These are phyloP conservation scores for Scaptomyza reducta DNA, from an alignment of 2,888 invertebrate genomes.

Conservation along the genomic window DNA sequence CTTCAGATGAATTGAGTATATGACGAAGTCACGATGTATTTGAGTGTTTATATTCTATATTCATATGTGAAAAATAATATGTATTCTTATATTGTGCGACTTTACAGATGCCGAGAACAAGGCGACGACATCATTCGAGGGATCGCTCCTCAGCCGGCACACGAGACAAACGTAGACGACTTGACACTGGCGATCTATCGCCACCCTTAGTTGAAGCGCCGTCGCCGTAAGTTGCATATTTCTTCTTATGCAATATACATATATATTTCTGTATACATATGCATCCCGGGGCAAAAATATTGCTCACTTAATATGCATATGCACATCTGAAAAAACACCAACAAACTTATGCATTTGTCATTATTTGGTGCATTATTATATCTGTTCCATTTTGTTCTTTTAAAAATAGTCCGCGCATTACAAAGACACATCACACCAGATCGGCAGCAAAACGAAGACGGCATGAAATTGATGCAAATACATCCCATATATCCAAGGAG, in stretches of 20 bases:
- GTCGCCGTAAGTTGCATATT: slow-evolving; percentile 81
- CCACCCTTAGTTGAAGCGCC: slow-evolving; percentile 76
- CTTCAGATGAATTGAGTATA: slow-evolving; percentile 14
- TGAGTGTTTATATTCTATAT: slow-evolving; percentile 9
- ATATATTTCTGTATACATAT: slow-evolving; percentile 6
- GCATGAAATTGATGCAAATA: slow-evolving; percentile 86
- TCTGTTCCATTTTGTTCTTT: slow-evolving; percentile 32
- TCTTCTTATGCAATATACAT: slow-evolving; percentile 3
- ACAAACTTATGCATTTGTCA: slow-evolving; percentile 27
- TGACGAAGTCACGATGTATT: slow-evolving; percentile 37
- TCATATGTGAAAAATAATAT: slow-evolving; percentile 9
- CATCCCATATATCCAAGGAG: slow-evolving; percentile 84
- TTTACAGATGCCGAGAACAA: slow-evolving; percentile 91
- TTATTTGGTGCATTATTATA: slow-evolving; percentile 26
- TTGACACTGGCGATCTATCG: slow-evolving; percentile 86
- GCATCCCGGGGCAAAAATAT: slow-evolving; percentile 31
- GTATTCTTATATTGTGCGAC: not conserved
- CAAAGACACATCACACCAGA: slow-evolving; percentile 79
- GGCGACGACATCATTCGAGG: slow-evolving; percentile 91
- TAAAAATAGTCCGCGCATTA: slow-evolving; percentile 79
- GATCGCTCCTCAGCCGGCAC: slow-evolving; percentile 85
- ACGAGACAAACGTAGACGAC: slow-evolving; percentile 88
- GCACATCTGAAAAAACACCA: slow-evolving; percentile 8
- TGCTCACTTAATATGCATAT: slow-evolving; percentile 25
- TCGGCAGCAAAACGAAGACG: slow-evolving; percentile 86